Evolutionary conservation across 2,797 vertebrate genomes (phyloP), one percentile per base, ranked within the genome.

Genomic region (Numenius phaeopus): DNA sequence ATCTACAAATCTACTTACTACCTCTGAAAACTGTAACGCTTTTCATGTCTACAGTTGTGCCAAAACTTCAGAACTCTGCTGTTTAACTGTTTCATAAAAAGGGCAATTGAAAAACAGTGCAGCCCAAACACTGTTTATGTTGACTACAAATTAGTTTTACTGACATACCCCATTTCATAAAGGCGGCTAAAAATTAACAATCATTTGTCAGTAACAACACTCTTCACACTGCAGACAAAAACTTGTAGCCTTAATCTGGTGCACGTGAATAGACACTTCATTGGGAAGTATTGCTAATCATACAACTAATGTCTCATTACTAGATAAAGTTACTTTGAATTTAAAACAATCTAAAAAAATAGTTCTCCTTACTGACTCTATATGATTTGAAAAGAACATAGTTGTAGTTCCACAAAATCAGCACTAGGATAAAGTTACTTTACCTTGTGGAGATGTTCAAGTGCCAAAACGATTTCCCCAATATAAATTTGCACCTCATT

Each of bases 391-490:
- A 71, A 90, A 64, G 7, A 59, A 85, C 7, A 58, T 6, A 90
- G 19, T 5, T 52, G 5, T 32, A 90, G 39, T 47, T 59, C 12
- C 46, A 75, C 40, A 50, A 67, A 86, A 88, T 32, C 15, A 86
- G 24, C 24, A 65, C 13, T 98, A 97, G 61, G 96, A 98, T 57
- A 73, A 59, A 78, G 32, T 66, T 32, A 11, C 30, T 95, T 98
- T 98, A 99, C 99, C 99, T 99, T 99, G 97, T 99, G 99, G 50
- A 99, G 98, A 96, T 99, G 99, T 88, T 99, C 99, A 29, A 99
- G 98, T 22, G 99, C 99, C 92, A 99, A 97, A 84, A 99, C 99
- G 1, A 99, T 99, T 98, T 99, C 99, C 54, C 99, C 99, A n/a
- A 99, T 99, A 97, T 99, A 99, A 97, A 99, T 98, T 42, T 98